Evolutionary conservation across 2,113 vertebrate genomes (phyloP).

Genomic region (Odontophorus gujanensis): DNA sequence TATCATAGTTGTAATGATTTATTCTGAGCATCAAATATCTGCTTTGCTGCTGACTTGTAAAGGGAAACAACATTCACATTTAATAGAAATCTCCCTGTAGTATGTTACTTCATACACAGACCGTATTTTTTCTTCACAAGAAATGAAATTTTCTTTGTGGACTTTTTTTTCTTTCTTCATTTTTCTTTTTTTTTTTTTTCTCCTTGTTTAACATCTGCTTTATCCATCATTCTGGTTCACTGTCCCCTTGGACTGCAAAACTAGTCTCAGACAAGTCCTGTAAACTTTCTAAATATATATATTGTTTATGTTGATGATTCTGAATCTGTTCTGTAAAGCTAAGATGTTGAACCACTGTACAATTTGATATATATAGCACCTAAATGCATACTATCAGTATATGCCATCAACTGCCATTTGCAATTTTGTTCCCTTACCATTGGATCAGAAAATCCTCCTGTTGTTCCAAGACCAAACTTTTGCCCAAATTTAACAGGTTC

Average conservation of each 20-base stretch:
- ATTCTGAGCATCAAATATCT: neutral
- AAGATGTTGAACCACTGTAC: neutral
- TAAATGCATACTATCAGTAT: neutral
- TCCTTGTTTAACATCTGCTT: neutral
- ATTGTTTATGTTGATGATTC: neutral
- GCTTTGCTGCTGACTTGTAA: neutral
- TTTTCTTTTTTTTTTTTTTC: neutral
- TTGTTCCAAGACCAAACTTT: conserved; percentile 78
- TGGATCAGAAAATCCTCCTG: conserved; percentile 72
- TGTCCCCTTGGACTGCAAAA: neutral
- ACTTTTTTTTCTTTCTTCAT: neutral
- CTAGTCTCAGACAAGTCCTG: neutral
- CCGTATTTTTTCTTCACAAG: neutral
- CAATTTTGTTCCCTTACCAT: conserved; percentile 71
- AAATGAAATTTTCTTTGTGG: neutral
- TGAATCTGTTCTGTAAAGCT: neutral
- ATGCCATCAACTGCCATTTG: neutral
- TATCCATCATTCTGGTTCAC: neutral
- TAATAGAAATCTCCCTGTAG: neutral
- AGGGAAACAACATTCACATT: neutral
- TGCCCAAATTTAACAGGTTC: conserved; percentile 79
- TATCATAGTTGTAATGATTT: neutral
- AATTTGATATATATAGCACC: neutral
- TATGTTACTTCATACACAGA: neutral
- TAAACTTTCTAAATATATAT: neutral